Conservation (phyloP, 2,797 vertebrate genomes). For the Gallinago nigripennis region DNA sequence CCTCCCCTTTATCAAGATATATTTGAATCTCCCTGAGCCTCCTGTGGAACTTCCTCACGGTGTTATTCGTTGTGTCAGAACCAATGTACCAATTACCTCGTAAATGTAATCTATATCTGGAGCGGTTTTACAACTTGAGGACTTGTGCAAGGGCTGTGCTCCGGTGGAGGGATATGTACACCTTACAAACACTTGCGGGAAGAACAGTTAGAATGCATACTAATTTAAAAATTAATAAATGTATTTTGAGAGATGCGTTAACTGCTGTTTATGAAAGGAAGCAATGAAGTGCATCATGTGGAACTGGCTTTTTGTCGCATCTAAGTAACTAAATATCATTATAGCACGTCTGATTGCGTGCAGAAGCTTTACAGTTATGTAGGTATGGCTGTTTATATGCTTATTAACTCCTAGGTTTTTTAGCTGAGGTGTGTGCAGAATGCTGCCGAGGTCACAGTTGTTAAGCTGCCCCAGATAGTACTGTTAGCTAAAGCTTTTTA, state of each 20-base stretch:
- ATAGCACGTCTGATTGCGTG: neutral
- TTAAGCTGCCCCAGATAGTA: neutral
- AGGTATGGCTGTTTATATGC: conserved; percentile 10
- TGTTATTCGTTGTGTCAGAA: conserved; percentile 11
- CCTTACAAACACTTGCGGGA: neutral
- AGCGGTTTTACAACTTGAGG: neutral
- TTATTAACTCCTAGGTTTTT: conserved; percentile 6
- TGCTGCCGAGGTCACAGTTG: neutral
- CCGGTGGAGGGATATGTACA: neutral
- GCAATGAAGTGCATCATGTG: conserved; percentile 2
- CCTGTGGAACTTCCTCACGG: neutral
- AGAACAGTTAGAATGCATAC: neutral
- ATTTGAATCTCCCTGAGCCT: neutral
- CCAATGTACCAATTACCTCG: neutral
- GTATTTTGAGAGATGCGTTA: neutral
- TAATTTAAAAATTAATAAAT: conserved; percentile 31
- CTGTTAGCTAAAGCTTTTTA: neutral
- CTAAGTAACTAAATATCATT: neutral
- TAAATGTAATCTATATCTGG: neutral
- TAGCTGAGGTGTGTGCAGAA: neutral
- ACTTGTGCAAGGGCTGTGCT: neutral
- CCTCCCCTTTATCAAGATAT: neutral
- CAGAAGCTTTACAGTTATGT: neutral
- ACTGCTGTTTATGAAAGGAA: neutral
- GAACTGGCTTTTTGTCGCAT: conserved; percentile 28